These are phyloP conservation scores for Hyles euphorbiae DNA, from an alignment of 1,140 invertebrate genomes.

Conservation along the genomic window DNA sequence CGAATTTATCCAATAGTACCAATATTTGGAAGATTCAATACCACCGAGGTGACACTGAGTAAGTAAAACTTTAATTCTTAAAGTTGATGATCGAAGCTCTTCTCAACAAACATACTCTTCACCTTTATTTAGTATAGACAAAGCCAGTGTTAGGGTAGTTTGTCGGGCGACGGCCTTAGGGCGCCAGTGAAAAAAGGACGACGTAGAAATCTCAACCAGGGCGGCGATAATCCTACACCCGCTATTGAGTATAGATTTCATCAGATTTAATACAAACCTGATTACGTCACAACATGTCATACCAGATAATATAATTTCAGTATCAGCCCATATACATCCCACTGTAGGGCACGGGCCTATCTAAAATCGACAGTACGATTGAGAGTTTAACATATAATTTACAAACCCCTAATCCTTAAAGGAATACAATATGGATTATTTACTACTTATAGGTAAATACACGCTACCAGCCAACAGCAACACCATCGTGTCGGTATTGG, in stretches of 20 bases:
- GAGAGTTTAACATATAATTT: too few species aligned
- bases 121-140: not conserved
- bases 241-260: not conserved
- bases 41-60: constrained; percentile 24
- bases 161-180: too few species aligned
- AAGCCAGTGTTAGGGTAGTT: not conserved
- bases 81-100: not conserved
- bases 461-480: constrained; percentile 15
- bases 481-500: constrained; percentile 20
- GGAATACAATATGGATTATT: not conserved
- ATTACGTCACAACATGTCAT: too few species aligned
- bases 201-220: too few species aligned
- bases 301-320: too few species aligned
- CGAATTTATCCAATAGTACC: constrained; percentile 23
- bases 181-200: too few species aligned
- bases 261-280: too few species aligned
- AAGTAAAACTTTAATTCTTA: constrained; percentile 1
- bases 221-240: too few species aligned
- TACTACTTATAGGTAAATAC: constrained; percentile 21
- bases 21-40: constrained; percentile 14
- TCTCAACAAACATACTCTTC: too few species aligned
- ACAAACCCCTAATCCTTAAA: not conserved
- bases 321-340: too few species aligned
- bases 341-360: too few species aligned
- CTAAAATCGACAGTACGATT: too few species aligned